Conservation (phyloP, 1,140 invertebrate genomes). For the Aphelinus certus region DNA sequence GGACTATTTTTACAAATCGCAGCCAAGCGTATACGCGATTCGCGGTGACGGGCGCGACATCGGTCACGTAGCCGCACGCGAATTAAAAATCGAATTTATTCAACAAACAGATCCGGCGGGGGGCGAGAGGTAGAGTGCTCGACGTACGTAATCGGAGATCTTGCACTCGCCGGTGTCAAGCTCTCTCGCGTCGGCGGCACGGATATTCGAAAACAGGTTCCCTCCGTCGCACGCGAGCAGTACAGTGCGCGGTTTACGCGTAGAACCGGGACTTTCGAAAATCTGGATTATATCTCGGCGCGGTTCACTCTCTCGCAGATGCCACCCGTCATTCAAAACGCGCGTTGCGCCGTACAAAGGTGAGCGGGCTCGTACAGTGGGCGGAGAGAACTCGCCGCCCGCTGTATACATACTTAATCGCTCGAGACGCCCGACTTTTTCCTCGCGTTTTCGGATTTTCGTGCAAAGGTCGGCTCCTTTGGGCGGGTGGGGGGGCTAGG, state of each 20-base stretch:
- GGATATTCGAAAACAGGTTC: constrained; percentile 46
- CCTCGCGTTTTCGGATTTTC: constrained; percentile 16
- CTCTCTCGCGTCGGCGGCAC: neutral
- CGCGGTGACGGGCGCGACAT: too few relatives aligned
- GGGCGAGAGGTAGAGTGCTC: neutral
- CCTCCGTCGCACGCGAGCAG: neutral
- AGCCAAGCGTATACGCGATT: too few relatives aligned
- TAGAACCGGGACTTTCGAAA: constrained; percentile 47
- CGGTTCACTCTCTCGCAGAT: neutral
- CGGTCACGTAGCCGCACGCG: too few relatives aligned
- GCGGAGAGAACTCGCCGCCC: constrained; percentile 11
- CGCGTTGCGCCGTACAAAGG: neutral
- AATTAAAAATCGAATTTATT: constrained; percentile 14
- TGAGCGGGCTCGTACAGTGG: constrained; percentile 3
- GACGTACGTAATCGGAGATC: constrained; percentile 13
- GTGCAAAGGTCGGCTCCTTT: neutral
- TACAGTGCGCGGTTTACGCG: neutral
- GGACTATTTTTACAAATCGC: too few relatives aligned
- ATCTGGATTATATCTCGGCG: constrained; percentile 47
- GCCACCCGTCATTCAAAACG: constrained; percentile 10
- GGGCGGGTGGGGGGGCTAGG: too few relatives aligned
- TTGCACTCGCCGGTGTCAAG: neutral
- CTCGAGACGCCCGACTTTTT: neutral
- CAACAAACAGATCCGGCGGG: constrained; percentile 1
- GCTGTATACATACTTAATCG: constrained; percentile 7